Base-by-base conservation (phyloP, 2,797 vertebrate species). In the Leptodactylus fallax region DNA sequence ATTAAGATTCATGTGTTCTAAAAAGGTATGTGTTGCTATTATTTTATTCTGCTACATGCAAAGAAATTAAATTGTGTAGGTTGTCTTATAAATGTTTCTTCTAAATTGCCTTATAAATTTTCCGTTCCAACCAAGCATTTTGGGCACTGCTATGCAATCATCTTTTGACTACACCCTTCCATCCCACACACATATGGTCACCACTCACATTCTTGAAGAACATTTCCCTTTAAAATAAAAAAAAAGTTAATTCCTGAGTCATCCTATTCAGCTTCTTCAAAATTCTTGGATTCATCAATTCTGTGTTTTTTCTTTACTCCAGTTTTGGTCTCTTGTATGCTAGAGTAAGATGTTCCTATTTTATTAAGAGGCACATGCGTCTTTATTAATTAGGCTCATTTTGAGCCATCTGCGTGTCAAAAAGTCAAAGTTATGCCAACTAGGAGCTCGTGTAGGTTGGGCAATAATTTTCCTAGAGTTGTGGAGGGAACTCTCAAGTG, bases 171-270 rank as follows among this genome's bases (percentile, higher is more conserved):
- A 45, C 67, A 45, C 67, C 67, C 67, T 71, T 71, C 67, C 67
- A 71, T 71, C 67, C 67, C 67, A 71, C 67, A 71, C 67, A 71
- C 67, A 71, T 71, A 71, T 71, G 67, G 67, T 17, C 67, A 36
- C 67, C 67, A 71, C 27, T 36, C 67, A 71, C 13, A 36, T 25
- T 71, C 67, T 36, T 71, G 16, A 71, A 67, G 65, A 45, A 36
- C 7, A 17, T 71, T 67, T 25, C 11, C 63, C 23, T 67, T 67
- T 36, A 27, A 71, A 36, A 71, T 36, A 36, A 36, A 17, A 71
- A n/a, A 65, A 45, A 36, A 7, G 67, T 71, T 27, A 71, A 71
- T 45, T 36, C 27, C 14, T 71, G 27, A 71, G 67, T 71, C 67
- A 71, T 71, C 27, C 67, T 71, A 7, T 71, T 71, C 27, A 36